phyloP scores from a whole-genome alignment of 2,797 vertebrate genomes.

The Oreonectes daqikongensis region DNA sequence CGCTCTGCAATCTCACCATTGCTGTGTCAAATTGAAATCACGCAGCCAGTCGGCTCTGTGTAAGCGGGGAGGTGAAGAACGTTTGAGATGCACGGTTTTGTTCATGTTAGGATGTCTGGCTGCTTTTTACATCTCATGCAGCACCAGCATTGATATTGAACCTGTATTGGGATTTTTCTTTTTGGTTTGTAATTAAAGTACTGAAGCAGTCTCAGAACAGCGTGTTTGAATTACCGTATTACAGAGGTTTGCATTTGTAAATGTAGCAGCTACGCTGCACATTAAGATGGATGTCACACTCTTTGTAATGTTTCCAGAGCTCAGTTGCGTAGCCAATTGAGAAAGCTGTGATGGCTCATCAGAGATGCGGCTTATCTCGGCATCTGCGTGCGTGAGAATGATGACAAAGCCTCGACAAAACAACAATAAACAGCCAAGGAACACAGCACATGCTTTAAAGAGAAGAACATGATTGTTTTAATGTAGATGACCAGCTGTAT shows the following conservation, averaged over 20 bases:
- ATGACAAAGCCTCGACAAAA: slow-evolving; percentile 52
- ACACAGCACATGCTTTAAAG: neutral
- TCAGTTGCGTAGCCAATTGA: slow-evolving; percentile 55
- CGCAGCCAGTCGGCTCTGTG: slow-evolving; percentile 16
- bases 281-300: slow-evolving; percentile 54
- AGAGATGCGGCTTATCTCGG: slow-evolving; percentile 58
- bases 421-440: slow-evolving; percentile 42
- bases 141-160: slow-evolving; percentile 7
- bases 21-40: slow-evolving; percentile 52
- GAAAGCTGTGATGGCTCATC: slow-evolving; percentile 62
- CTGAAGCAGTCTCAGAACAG: slow-evolving; percentile 25
- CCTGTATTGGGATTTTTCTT: slow-evolving; percentile 12
- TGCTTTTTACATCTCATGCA: slow-evolving; percentile 8
- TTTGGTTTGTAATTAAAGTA: slow-evolving; percentile 46
- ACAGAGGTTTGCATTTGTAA: slow-evolving; percentile 35
- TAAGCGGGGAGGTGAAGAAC: slow-evolving; percentile 10
- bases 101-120: neutral
- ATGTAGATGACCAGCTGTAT: slow-evolving; percentile 1
- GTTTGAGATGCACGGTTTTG: neutral
- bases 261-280: slow-evolving; percentile 46
- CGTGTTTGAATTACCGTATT: slow-evolving; percentile 30
- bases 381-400: slow-evolving; percentile 55
- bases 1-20: slow-evolving; percentile 31
- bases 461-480: neutral
- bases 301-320: slow-evolving; percentile 53